These are phyloP conservation scores for Acrobasis suavella DNA, from an alignment of 2,888 invertebrate genomes.

Conservation along the genomic window DNA sequence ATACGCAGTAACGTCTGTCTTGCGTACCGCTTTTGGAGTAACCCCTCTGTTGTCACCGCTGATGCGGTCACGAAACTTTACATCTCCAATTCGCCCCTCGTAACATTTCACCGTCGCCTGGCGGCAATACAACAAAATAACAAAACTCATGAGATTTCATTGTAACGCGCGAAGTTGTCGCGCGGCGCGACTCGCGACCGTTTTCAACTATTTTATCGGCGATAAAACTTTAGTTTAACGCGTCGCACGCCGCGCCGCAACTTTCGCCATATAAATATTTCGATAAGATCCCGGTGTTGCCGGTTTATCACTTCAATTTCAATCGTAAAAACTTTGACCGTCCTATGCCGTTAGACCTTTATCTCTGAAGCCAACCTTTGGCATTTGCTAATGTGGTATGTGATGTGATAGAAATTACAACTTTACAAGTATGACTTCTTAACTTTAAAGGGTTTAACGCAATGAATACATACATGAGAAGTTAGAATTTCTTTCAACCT, in stretches of 20 bases:
- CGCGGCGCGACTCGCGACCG: conserved; percentile 9
- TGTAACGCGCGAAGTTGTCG: conserved; percentile 11
- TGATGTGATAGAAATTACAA: conserved; percentile 7
- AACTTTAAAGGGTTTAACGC: background rate
- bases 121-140: conserved; percentile 4
- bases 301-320: conserved; percentile 22
- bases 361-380: background rate
- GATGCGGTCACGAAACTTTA: background rate
- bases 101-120: background rate
- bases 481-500: too few relatives aligned
- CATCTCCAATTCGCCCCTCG: background rate
- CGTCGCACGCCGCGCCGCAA: conserved; percentile 19
- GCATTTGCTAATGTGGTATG: conserved; percentile 7
- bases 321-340: conserved; percentile 22
- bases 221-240: conserved; percentile 17
- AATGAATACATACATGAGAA: too few relatives aligned
- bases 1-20: too few relatives aligned
- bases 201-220: conserved; percentile 17
- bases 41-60: background rate
- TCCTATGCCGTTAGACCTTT: conserved; percentile 5
- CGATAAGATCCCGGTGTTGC: conserved; percentile 21
- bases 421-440: background rate
- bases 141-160: conserved; percentile 15
- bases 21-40: too few relatives aligned
- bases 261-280: conserved; percentile 22